These are phyloP conservation scores for Bibio marci DNA, from an alignment of 2,888 invertebrate genomes.

Conservation along the genomic window DNA sequence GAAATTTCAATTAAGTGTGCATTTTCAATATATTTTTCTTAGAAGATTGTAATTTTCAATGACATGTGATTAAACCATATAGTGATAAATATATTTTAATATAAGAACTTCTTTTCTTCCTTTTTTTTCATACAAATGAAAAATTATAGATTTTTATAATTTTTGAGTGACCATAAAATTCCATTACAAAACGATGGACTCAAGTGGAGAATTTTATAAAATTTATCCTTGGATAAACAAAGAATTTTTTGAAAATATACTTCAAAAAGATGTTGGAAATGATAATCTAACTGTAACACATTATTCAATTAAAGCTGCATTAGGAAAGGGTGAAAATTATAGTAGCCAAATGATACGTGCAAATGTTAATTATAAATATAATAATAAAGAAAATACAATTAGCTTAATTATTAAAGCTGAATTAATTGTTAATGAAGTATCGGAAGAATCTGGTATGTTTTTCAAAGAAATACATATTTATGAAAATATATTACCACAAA, in stretches of 20 bases:
- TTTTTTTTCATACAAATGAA: too few species aligned
- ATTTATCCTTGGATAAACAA: slow-evolving; percentile 1
- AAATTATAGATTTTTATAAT: too few species aligned
- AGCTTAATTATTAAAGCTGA: slow-evolving; percentile 1
- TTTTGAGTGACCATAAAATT: too few species aligned
- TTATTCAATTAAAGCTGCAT: not conserved
- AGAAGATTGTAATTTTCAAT: too few species aligned
- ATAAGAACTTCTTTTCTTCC: too few species aligned
- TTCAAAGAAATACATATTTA: slow-evolving; percentile 21
- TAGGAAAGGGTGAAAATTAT: not conserved
- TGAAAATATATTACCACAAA: slow-evolving; percentile 22
- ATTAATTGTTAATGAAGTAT: not conserved
- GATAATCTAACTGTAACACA: not conserved
- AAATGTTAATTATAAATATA: not conserved
- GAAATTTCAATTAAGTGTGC: too few species aligned
- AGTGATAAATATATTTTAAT: too few species aligned
- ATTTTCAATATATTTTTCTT: too few species aligned
- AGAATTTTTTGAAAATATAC: not conserved
- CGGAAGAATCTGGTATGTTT: not conserved
- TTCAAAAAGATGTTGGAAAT: not conserved
- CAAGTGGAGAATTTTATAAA: too few species aligned
- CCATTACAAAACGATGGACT: too few species aligned
- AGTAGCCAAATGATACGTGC: not conserved
- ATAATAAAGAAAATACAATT: not conserved
- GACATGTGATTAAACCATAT: too few species aligned